Conservation (phyloP, 2,797 vertebrate species). For the Potorous gilbertii region DNA sequence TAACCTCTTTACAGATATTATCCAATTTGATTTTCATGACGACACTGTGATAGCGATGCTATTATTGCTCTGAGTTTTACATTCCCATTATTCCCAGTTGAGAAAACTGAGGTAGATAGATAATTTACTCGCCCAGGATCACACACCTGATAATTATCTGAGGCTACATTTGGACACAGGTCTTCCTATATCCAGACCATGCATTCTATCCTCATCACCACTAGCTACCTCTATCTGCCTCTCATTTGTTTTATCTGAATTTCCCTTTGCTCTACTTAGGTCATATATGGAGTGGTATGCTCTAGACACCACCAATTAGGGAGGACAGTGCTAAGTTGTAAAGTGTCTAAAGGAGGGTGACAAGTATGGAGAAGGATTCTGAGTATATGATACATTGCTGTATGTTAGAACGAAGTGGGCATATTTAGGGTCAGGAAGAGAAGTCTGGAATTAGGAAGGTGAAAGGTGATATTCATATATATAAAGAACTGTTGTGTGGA, state of each 20-base stretch:
- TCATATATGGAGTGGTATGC: neutral
- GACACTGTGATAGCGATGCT: neutral
- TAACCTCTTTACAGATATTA: neutral
- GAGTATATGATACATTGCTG: neutral
- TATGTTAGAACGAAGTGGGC: neutral
- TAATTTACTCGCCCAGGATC: neutral
- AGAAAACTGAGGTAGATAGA: neutral
- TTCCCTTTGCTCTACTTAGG: neutral
- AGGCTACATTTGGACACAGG: neutral
- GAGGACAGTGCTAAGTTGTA: neutral
- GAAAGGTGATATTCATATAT: neutral
- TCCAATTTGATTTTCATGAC: neutral
- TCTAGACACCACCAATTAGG: neutral
- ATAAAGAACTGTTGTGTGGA: neutral
- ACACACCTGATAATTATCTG: neutral
- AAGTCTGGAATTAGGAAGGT: neutral
- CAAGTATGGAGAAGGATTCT: neutral
- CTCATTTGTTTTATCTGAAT: neutral
- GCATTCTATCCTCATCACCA: neutral
- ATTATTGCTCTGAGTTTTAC: neutral
- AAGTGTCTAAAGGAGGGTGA: neutral
- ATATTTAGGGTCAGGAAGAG: neutral
- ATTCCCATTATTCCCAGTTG: neutral
- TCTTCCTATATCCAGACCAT: neutral
- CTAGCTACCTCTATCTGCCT: neutral